Evolutionary conservation across 1,140 invertebrate genomes (phyloP), one percentile per base, ranked within the genome.

Genomic region (Oncopodura yosiiana): DNA sequence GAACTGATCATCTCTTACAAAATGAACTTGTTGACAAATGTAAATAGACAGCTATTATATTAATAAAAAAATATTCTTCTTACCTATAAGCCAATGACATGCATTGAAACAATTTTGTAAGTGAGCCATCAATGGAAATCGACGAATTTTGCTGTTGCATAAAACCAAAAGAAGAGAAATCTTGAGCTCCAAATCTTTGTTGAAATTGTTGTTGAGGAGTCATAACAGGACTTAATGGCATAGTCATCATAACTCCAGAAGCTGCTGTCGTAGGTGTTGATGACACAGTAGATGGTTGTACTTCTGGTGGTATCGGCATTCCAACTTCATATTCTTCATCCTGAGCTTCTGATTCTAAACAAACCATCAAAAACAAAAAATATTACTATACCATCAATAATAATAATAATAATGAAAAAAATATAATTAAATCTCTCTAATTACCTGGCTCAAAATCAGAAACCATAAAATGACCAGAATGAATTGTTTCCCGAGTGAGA

Each of bases 391-490:
- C 8, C 8, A 34, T 9, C 8, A n/a, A 34, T n/a, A 34, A 34
- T 34, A n/a, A 34, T 34, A n/a, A 34, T n/a, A n/a, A 34, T 9
- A 34, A 8, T 9, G 32, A 9, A 9, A 34, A 34, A n/a, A n/a
- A n/a, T n/a, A n/a, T n/a, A 34, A 34, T 9, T 34, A 34, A 9
- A 34, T 34, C 32, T 34, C 32, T 9, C 8, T n/a, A 9, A 34
- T 34, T 34, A 34, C 32, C 8, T n/a, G 55, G 55, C 27, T 95
- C 91, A 73, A 96, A 93, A 70, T 92, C 82, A 41, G 90, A 95
- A 36, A 96, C 84, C 94, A 97, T 97, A 72, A 96, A 97, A 71
- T 97, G 93, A 19, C 94, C 94, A 65, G 91, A 95, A 70, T 97
- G 93, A 65, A 96, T 96, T 1, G 83, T 80, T 70, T 93, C 89